These are phyloP conservation scores for Helicorthomorpha holstii DNA, from an alignment of 1,140 invertebrate species.

Conservation along the genomic window DNA sequence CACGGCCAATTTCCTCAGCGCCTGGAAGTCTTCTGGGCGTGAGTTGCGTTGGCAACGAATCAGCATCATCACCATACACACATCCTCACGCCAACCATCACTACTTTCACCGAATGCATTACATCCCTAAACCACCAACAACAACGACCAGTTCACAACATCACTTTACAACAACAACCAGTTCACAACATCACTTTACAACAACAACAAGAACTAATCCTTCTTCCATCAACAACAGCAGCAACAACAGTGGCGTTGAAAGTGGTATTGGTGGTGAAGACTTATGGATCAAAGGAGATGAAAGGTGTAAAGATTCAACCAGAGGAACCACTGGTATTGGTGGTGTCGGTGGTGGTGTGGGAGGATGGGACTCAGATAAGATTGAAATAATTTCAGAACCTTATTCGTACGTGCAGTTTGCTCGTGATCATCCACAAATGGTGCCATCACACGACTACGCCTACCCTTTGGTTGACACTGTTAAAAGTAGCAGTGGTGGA, in stretches of 20 bases:
- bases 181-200: too few relatives aligned
- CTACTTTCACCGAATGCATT: constrained; percentile 33
- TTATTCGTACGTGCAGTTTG: constrained; percentile 73
- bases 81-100: constrained; percentile 20
- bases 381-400: constrained; percentile 29
- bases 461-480: constrained; percentile 51
- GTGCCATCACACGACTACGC: constrained; percentile 76
- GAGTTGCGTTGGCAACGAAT: constrained; percentile 15
- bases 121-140: constrained; percentile 21
- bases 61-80: constrained; percentile 21
- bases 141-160: constrained; percentile 9
- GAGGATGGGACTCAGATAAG: constrained; percentile 15
- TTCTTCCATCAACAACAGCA: neutral
- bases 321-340: constrained; percentile 11
- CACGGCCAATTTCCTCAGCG: constrained; percentile 7
- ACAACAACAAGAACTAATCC: neutral
- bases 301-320: constrained; percentile 12
- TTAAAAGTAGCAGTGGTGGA: too few relatives aligned
- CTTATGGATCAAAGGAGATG: constrained; percentile 20
- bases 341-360: constrained; percentile 13
- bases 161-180: too few relatives aligned
- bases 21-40: constrained; percentile 9
- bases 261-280: constrained; percentile 15
- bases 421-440: constrained; percentile 34
- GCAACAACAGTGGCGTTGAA: constrained; percentile 7